Conservation (phyloP, 2,797 vertebrate species). For the Peromyscus attwateri region DNA sequence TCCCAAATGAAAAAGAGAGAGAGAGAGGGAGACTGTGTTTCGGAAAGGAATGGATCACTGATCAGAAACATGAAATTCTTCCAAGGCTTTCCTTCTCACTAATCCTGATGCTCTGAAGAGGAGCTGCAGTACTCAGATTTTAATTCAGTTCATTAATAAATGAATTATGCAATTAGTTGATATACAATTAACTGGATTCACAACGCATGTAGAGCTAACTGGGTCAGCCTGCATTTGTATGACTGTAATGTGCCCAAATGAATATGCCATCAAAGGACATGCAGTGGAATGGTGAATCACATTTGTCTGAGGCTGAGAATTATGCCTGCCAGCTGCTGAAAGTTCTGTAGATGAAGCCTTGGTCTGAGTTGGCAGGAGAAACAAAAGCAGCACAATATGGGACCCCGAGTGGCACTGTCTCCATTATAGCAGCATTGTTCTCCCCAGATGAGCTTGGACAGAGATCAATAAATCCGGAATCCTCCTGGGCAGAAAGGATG, state of each 20-base stretch:
- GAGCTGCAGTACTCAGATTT: conserved; percentile 66
- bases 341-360: conserved; percentile 68
- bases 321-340: conserved; percentile 62
- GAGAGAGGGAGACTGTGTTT: background rate
- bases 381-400: conserved; percentile 54
- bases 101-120: conserved; percentile 60
- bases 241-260: conserved; percentile 67
- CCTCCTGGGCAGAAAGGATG: conserved; percentile 72
- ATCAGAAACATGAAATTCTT: conserved; percentile 63
- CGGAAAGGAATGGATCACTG: background rate
- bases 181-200: conserved; percentile 80
- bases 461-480: conserved; percentile 79
- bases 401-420: conserved; percentile 50
- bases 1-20: conserved; percentile 24
- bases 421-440: conserved; percentile 53
- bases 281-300: conserved; percentile 48
- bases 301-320: conserved; percentile 64
- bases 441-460: conserved; percentile 76
- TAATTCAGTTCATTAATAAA: conserved; percentile 81
- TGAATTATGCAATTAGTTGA: conserved; percentile 83
- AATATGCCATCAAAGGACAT: conserved; percentile 71
- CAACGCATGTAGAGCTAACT: conserved; percentile 77
- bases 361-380: conserved; percentile 73
- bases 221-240: conserved; percentile 77
- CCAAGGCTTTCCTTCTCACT: conserved; percentile 61